Percentiles rank a stretch among this genome's conserved stretches.
Conservation (phyloP, 2,113 vertebrate species). For the Prinia subflava region DNA sequence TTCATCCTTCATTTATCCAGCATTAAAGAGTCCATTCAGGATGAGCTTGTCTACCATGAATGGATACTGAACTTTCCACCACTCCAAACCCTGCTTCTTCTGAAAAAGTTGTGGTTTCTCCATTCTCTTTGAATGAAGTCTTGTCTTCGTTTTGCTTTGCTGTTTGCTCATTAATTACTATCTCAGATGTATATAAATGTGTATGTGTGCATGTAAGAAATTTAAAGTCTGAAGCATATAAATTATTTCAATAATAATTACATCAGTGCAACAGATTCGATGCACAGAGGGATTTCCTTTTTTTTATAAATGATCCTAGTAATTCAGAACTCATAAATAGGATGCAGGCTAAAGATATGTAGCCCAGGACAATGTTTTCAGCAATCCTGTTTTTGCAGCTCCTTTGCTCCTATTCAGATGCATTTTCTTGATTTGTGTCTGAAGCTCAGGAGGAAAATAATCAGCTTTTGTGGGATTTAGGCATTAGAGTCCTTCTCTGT, state of each 20-base stretch:
- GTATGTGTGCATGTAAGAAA: background rate
- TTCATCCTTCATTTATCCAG: background rate
- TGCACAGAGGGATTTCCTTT: background rate
- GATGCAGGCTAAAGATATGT: background rate
- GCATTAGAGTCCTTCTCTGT: slow-evolving; percentile 5
- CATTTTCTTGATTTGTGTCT: background rate
- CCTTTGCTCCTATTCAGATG: background rate
- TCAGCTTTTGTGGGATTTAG: slow-evolving; percentile 50
- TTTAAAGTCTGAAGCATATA: background rate
- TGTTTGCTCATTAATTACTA: background rate
- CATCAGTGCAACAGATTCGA: background rate
- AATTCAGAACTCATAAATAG: background rate
- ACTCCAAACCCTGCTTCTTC: background rate
- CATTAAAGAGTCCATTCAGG: background rate
- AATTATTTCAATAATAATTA: background rate
- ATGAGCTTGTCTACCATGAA: background rate
- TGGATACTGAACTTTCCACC: background rate
- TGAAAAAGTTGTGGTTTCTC: background rate
- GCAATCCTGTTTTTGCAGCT: background rate
- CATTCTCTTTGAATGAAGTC: background rate
- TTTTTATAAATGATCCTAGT: background rate
- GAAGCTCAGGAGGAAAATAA: slow-evolving; percentile 31
- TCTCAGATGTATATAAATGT: background rate
- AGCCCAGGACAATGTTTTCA: background rate
- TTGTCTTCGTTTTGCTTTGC: background rate